These are phyloP conservation scores for Pluvianellus socialis DNA, from an alignment of 2,113 vertebrate genomes.

Conservation along the genomic window DNA sequence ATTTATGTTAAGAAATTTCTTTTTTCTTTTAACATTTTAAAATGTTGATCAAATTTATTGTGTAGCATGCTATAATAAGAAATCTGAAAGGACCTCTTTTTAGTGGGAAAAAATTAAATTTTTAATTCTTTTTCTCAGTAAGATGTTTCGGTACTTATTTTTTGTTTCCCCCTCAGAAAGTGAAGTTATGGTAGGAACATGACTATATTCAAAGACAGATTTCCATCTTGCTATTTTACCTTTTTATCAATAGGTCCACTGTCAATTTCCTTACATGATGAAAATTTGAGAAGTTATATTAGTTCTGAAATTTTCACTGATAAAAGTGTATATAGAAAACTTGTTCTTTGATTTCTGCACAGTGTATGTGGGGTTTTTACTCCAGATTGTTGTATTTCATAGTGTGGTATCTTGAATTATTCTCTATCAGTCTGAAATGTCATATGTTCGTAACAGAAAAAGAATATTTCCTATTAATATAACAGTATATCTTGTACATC, in stretches of 20 bases:
- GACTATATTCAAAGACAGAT: background rate
- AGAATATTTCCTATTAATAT: background rate
- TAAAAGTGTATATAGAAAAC: background rate
- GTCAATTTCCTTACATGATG: background rate
- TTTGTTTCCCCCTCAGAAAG: background rate
- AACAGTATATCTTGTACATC: background rate
- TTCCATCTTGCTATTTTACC: background rate
- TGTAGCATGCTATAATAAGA: background rate
- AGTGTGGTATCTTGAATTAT: background rate
- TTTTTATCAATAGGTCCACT: background rate
- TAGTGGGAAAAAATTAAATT: background rate
- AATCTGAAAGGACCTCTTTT: background rate
- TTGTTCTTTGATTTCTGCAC: background rate
- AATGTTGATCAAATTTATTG: background rate
- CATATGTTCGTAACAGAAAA: background rate
- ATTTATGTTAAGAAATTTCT: background rate
- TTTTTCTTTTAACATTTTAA: background rate
- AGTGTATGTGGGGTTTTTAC: background rate
- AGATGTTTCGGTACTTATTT: background rate
- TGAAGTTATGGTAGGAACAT: background rate
- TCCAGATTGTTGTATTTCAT: background rate
- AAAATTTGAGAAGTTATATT: background rate
- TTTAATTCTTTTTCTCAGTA: background rate
- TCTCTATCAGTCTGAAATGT: background rate
- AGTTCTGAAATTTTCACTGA: background rate